A percentile compares a stretch with the other conserved stretches of the same genome.
phyloP scores from a whole-genome alignment of 92 coral and sea anemone genomes.

The Zoanthus gigantus region DNA sequence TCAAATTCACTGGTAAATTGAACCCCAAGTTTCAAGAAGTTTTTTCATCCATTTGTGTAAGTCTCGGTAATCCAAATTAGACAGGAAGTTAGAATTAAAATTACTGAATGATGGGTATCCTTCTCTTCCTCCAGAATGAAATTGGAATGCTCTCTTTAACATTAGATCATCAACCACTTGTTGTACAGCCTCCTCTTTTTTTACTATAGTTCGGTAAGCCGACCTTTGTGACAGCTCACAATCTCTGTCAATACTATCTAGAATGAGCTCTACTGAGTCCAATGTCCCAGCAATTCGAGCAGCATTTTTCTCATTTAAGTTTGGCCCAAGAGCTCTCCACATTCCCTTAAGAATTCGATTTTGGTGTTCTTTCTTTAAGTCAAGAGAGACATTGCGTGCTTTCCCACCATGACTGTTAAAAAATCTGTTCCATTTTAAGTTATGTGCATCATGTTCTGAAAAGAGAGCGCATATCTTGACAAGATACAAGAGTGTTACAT shows the following conservation, averaged over 20 bases:
- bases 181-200: conserved; percentile 25
- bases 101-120: conserved; percentile 30
- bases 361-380: conserved; percentile 71
- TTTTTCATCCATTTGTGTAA: conserved; percentile 28
- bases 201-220: conserved; percentile 39
- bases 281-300: conserved; percentile 68
- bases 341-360: conserved; percentile 58
- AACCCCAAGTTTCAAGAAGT: conserved; percentile 12
- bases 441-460: too few relatives aligned
- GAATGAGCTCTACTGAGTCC: conserved; percentile 56
- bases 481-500: conserved; percentile 57
- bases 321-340: conserved; percentile 76
- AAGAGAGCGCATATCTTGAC: conserved; percentile 56
- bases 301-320: conserved; percentile 68
- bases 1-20: conserved; percentile 15
- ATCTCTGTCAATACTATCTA: conserved; percentile 58
- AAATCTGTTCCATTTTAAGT: conserved; percentile 73
- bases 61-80: conserved; percentile 4
- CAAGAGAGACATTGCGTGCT: conserved; percentile 68
- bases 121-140: background rate
- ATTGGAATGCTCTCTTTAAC: conserved; percentile 10
- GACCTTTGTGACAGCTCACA: conserved; percentile 38
- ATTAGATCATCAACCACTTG: conserved; percentile 9
- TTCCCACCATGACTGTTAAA: conserved; percentile 65
- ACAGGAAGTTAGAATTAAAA: background rate